These are phyloP conservation scores for Chloropsis cyanopogon DNA, from an alignment of 2,113 vertebrate genomes.

Conservation along the genomic window DNA sequence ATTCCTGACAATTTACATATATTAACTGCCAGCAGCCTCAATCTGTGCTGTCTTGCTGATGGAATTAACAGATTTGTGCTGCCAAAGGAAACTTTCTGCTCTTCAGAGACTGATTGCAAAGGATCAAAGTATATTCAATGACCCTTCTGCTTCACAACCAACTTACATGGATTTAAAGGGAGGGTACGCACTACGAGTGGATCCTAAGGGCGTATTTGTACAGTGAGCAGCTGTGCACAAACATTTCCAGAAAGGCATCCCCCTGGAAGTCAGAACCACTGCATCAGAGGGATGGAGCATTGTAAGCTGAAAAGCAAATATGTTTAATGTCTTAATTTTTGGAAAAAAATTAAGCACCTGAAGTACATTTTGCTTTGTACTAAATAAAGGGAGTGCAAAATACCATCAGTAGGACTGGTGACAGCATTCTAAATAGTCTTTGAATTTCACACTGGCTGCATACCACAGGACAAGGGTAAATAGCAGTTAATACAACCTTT, in stretches of 20 bases:
- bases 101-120: not conserved
- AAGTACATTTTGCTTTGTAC: not conserved
- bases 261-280: not conserved
- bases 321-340: not conserved
- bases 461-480: slow-evolving; percentile 2
- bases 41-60: slow-evolving; percentile 8
- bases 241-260: not conserved
- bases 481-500: slow-evolving; percentile 30
- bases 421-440: not conserved
- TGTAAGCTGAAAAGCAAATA: slow-evolving; percentile 25
- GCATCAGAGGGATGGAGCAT: not conserved
- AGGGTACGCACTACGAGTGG: not conserved
- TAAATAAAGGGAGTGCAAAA: slow-evolving; percentile 12
- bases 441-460: not conserved
- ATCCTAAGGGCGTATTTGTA: not conserved
- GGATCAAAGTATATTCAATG: not conserved
- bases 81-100: slow-evolving; percentile 9
- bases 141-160: not conserved
- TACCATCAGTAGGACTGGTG: not conserved
- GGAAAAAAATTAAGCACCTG: not conserved
- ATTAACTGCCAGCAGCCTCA: slow-evolving; percentile 5
- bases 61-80: not conserved
- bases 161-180: not conserved
- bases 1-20: not conserved
- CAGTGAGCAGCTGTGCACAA: slow-evolving; percentile 9